Conservation (phyloP, 1,140 invertebrate species). For the Latrodectus geometricus region DNA sequence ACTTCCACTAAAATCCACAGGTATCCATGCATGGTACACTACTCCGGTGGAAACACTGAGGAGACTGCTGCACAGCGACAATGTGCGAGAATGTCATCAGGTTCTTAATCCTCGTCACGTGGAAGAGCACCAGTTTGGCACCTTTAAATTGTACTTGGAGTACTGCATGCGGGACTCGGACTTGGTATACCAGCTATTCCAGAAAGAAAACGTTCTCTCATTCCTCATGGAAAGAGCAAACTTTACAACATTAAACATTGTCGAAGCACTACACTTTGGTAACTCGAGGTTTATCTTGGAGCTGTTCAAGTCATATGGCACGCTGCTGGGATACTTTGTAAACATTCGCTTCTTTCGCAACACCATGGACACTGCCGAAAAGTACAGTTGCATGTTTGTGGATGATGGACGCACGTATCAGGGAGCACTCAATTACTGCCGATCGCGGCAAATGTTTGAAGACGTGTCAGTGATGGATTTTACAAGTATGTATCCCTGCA, state of each 20-base stretch:
- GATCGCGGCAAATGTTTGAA: not conserved
- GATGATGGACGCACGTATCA: not conserved
- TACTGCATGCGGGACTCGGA: conserved; percentile 24
- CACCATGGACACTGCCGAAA: too few relatives aligned
- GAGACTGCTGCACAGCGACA: not conserved
- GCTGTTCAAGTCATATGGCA: conserved; percentile 30
- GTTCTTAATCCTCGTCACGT: not conserved
- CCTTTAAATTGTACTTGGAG: conserved; percentile 1
- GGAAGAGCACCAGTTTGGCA: not conserved
- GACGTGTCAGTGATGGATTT: too few relatives aligned
- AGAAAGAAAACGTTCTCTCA: not conserved
- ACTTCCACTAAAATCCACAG: conserved; percentile 5
- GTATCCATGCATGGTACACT: conserved; percentile 26
- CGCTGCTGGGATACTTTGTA: conserved; percentile 18
- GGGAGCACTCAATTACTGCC: not conserved
- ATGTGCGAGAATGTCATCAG: not conserved
- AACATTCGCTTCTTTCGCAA: conserved; percentile 6
- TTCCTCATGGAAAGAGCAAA: conserved; percentile 17
- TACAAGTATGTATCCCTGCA: conserved; percentile 1
- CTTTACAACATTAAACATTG: not conserved
- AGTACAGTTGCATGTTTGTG: not conserved
- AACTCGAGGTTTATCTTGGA: conserved; percentile 17
- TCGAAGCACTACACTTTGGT: conserved; percentile 4
- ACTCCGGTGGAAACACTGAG: not conserved
- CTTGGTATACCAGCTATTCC: conserved; percentile 8